Evolutionary conservation across 2,888 invertebrate genomes (phyloP).

Genomic region (Drosophila neonasuta): DNA sequence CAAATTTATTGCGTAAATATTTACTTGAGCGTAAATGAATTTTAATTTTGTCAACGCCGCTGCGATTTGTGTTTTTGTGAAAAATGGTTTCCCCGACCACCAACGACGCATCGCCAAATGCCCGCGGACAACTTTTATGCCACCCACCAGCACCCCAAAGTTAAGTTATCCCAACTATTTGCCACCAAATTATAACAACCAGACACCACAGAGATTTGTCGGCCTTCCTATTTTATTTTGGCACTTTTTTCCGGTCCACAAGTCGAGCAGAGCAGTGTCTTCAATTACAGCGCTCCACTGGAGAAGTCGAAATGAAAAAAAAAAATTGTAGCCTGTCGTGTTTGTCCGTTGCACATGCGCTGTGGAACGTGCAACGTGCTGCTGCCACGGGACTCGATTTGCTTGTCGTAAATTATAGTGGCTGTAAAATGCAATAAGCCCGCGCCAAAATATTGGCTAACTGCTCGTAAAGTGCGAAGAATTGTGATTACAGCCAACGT

Average conservation of each 20-base stretch:
- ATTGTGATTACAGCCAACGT: constrained; percentile 36
- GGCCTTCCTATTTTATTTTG: constrained; percentile 14
- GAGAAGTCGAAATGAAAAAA: constrained; percentile 52
- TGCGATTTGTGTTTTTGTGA: constrained; percentile 38
- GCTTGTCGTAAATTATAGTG: constrained; percentile 60
- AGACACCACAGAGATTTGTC: constrained; percentile 24
- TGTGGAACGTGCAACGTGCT: constrained; percentile 8
- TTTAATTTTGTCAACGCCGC: constrained; percentile 66
- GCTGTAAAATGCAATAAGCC: constrained; percentile 49
- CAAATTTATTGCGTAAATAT: constrained; percentile 78
- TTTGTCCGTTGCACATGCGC: constrained; percentile 47
- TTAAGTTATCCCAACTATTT: constrained; percentile 15
- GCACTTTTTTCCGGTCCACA: constrained; percentile 52
- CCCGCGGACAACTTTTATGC: constrained; percentile 54
- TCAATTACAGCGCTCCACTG: constrained; percentile 37
- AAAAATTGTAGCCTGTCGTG: constrained; percentile 62
- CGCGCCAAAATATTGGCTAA: constrained; percentile 52
- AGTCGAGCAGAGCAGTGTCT: constrained; percentile 40
- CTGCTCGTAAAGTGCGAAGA: constrained; percentile 64
- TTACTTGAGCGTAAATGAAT: constrained; percentile 77
- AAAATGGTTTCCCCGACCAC: constrained; percentile 25
- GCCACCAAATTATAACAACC: constrained; percentile 49
- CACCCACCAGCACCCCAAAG: not conserved
- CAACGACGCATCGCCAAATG: constrained; percentile 28
- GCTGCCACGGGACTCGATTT: constrained; percentile 36